Evolutionary conservation across 2,797 vertebrate species (phyloP), one percentile per base, ranked within the genome.

Genomic region (Peromyscus attwateri): DNA sequence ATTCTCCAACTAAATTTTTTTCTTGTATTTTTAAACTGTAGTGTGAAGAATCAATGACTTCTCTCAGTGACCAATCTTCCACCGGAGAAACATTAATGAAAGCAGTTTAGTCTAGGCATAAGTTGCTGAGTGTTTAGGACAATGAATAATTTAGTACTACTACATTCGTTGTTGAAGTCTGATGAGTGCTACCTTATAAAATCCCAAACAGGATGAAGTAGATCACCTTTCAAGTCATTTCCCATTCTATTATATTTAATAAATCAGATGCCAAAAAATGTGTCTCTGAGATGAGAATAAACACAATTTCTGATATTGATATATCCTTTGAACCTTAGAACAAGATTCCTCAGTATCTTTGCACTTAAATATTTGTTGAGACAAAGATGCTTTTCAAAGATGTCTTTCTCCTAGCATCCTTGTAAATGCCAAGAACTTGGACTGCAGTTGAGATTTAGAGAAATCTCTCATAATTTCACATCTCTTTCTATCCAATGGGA

Each of bases 191-290:
- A 77, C 55, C 89, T 91, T 92, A 71, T 70, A 82, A 95, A 92
- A 89, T 89, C n/a, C 75, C 55, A 95, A 95, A 66, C 37, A 95
- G 19, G 29, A 85, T 85, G 13, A 95, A 92, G 55, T 43, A 75
- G 29, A 49, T 27, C 43, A 0, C 2, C 23, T 83, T 76, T 95
- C 80, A 76, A 95, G 55, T 89, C 40, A 79, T 92, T 60, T 8
- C 31, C 10, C 70, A 87, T 17, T 6, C 12, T 92, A 70, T 89
- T 92, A 23, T n/a, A 49, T 81, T 92, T 90, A 23, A 46, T 91
- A 84, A 95, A 88, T 14, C 19, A 95, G 34, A 91, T 68, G 13
- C 13, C 31, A 57, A 95, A 70, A 40, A 87, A 21, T 60, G 43
- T n/a, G 9, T 79, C 14, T 87, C 49, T 79, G 43, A 95, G 21